Evolutionary conservation across 2,797 vertebrate genomes (phyloP).

Genomic region (Myotis daubentonii): DNA sequence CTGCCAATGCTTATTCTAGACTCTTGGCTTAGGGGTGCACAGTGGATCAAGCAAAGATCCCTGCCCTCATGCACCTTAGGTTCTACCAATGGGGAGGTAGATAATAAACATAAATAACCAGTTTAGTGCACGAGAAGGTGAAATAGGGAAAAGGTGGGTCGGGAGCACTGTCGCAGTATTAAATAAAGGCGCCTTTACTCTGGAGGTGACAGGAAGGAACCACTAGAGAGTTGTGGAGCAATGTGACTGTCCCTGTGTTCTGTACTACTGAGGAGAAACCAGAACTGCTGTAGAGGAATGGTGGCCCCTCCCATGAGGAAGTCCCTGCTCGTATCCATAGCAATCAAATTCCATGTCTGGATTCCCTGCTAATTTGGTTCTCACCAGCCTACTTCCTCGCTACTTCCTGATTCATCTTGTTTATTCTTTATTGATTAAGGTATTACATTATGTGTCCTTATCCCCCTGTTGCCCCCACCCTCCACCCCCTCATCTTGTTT

Average conservation of each 20-base stretch:
- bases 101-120: neutral
- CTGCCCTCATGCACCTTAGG: neutral
- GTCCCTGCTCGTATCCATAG: neutral
- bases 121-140: neutral
- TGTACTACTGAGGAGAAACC: neutral
- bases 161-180: neutral
- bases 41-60: neutral
- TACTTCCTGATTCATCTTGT: constrained; percentile 21
- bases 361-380: neutral
- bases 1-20: neutral
- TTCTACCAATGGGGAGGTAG: neutral
- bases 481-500: too few relatives aligned
- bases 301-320: neutral
- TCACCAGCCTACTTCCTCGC: neutral
- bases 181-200: neutral
- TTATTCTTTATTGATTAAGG: too few relatives aligned
- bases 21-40: neutral
- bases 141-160: neutral
- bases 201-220: neutral
- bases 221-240: neutral
- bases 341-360: neutral
- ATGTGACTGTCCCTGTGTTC: neutral
- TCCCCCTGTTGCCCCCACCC: too few relatives aligned
- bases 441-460: too few relatives aligned
- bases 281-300: neutral